A percentile compares a stretch with the other conserved stretches of the same genome.
Conservation (phyloP, 92 coral and sea anemone genomes). For the Muricea muricata region DNA sequence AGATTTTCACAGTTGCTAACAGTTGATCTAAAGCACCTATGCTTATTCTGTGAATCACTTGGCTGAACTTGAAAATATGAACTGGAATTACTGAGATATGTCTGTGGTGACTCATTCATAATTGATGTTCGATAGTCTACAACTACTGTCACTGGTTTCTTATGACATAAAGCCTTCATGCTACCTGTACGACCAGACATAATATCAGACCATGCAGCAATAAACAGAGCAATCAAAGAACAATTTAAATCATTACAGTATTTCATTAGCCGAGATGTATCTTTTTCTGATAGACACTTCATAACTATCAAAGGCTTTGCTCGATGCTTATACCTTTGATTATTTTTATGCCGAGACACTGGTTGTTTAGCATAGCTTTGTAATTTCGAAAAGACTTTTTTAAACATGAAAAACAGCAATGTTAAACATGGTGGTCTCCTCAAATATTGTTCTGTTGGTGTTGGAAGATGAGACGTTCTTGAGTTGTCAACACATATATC, state of each 20-base stretch:
- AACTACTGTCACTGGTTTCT: background rate
- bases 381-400: background rate
- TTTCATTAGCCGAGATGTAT: background rate
- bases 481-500: slow-evolving; percentile 1
- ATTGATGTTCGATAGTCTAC: background rate
- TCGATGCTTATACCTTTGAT: background rate
- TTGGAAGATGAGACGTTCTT: background rate
- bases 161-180: background rate
- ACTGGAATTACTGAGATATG: slow-evolving; percentile 19
- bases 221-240: background rate
- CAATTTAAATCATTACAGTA: background rate
- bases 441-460: background rate
- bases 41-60: background rate
- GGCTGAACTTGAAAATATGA: background rate
- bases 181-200: background rate
- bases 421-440: background rate
- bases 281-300: slow-evolving; percentile 16
- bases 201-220: slow-evolving; percentile 15
- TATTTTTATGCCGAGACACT: background rate
- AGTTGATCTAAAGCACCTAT: background rate
- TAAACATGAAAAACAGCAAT: background rate
- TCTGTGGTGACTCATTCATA: background rate
- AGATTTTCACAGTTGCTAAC: slow-evolving; percentile 18
- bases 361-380: background rate
- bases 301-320: slow-evolving; percentile 7